phyloP scores from a whole-genome alignment of 2,888 invertebrate genomes.

The Microctonus aethiopoides region DNA sequence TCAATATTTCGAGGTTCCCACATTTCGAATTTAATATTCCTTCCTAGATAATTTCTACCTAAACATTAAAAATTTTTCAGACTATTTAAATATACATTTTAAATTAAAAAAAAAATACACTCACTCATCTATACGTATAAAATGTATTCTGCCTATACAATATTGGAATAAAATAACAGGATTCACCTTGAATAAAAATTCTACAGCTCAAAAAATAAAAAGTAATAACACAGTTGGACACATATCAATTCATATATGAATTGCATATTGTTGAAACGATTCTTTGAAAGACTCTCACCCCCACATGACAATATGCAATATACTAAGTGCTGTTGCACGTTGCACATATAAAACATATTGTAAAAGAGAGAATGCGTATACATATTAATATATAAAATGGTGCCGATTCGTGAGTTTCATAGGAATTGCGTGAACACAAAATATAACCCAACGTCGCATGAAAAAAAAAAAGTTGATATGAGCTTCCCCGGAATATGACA shows the following conservation, averaged over 20 bases:
- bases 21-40: no score
- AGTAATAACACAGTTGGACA: neutral
- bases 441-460: no score
- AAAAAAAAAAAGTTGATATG: constrained; percentile 5
- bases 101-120: no score
- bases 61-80: no score
- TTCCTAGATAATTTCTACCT: no score
- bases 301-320: neutral
- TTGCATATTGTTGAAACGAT: neutral
- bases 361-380: neutral
- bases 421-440: neutral
- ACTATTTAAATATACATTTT: no score
- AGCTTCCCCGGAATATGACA: constrained; percentile 16
- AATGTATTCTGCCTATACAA: no score
- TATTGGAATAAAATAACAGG: neutral
- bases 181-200: neutral
- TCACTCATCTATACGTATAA: no score
- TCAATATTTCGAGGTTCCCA: no score
- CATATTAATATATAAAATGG: neutral
- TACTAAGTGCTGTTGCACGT: neutral
- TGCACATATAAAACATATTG: neutral
- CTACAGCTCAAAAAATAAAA: neutral
- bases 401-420: neutral
- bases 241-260: neutral
- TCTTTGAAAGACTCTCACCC: neutral